Conservation (phyloP, 2,888 invertebrate genomes). For the Leptura quadrifasciata region DNA sequence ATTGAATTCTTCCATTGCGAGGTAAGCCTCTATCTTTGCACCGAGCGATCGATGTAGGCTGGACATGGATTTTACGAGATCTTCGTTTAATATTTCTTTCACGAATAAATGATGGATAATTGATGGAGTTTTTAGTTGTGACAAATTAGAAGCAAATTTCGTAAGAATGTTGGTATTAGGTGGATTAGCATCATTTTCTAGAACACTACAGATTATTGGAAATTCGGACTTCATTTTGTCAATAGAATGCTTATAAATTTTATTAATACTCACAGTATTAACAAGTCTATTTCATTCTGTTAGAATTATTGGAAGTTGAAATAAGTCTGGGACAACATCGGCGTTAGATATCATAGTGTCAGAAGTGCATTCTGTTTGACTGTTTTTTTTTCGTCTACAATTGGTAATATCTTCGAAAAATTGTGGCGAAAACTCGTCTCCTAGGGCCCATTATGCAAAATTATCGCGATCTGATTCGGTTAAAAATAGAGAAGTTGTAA, state of each 20-base stretch:
- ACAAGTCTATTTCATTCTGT: neutral
- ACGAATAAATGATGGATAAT: neutral
- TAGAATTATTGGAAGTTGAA: slow-evolving; percentile 10
- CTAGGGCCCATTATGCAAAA: neutral
- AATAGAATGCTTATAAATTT: slow-evolving; percentile 8
- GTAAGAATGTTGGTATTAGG: neutral
- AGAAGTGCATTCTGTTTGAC: slow-evolving; percentile 2
- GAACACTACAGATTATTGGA: too few species aligned
- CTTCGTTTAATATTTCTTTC: neutral
- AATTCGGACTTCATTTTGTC: too few species aligned
- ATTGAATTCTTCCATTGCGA: neutral
- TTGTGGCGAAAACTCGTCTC: neutral
- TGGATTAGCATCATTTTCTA: too few species aligned
- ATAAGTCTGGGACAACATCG: neutral
- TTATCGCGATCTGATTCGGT: neutral
- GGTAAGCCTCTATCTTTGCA: neutral
- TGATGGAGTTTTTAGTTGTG: neutral
- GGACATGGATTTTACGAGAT: neutral
- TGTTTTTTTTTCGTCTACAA: neutral
- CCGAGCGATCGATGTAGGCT: neutral
- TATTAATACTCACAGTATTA: slow-evolving; percentile 5
- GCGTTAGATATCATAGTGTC: slow-evolving; percentile 8
- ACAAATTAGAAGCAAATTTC: slow-evolving; percentile 18
- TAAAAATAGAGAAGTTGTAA: neutral
- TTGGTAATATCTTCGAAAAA: neutral